Base-by-base conservation (phyloP, 2,888 invertebrate species). In the Tetramorium bicarinatum region DNA sequence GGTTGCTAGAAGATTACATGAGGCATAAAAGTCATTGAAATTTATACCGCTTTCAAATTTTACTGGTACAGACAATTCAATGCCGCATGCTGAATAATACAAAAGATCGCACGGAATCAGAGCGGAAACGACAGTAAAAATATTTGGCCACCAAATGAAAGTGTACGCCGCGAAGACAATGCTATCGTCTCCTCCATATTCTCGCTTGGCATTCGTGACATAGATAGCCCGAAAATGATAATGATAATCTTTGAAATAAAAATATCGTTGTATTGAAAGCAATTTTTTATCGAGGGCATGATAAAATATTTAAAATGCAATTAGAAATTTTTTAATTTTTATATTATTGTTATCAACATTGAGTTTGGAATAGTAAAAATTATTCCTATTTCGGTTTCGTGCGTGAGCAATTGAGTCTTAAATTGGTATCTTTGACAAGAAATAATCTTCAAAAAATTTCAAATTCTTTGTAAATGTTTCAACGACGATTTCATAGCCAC, bases 41-140 rank as follows among this genome's bases (percentile, higher is more conserved):
- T 61, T n/a, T 75, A 47, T 8, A n/a, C 1, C 41, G 41, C 41
- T 25, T 25, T 66, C 18, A 56, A 74, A 13, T 41, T 64, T 41
- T 64, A 52, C 4, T 29, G 13, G 6, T 29, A 21, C 11, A 29
- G 54, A 41, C n/a, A 66, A 4, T 52, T 18, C 41, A 64, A 41
- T 38, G 2, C 62, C 18, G 18, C 18, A 21, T 52, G 25, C 1
- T 3, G 56, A 29, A 29, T 56, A 47, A 34, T 34, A 67, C 25
- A 18, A 61, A 49, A 0, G 13, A 69, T 38, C 38, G 69, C 38
- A 38, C 38, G 13, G 61, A 83, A 85, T 72, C 75, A 84, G 62
- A 84, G 83, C 84, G 80, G 79, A 85, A 85, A 83, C 77, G 47
- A n/a, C 44, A 49, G 76, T 76, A 69, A 85, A 83, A 83, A 85